phyloP scores from a whole-genome alignment of 2,888 invertebrate species.

The Apodemia zela region DNA sequence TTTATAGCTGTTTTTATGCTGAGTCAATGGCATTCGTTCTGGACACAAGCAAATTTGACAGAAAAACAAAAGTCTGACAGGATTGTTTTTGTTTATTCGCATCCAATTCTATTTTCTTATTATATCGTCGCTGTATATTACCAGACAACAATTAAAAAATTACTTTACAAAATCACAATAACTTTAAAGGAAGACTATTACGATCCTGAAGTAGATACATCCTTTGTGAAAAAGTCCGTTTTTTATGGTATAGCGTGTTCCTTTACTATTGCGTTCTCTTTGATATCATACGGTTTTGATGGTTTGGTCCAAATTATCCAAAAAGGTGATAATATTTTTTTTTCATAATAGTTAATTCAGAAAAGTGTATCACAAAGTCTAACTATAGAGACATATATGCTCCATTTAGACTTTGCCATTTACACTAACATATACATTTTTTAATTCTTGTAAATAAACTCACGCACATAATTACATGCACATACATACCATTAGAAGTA shows the following conservation, averaged over 20 bases:
- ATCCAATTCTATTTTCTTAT: constrained; percentile 39
- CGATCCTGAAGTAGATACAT: constrained; percentile 42
- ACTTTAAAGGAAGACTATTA: constrained; percentile 42
- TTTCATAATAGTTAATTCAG: too few relatives aligned
- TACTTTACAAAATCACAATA: constrained; percentile 39
- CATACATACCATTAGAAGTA: too few relatives aligned
- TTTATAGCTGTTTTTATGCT: constrained; percentile 35
- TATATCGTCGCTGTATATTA: constrained; percentile 34
- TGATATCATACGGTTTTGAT: constrained; percentile 38
- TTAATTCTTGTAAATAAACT: too few relatives aligned
- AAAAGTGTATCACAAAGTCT: too few relatives aligned
- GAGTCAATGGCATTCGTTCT: constrained; percentile 38
- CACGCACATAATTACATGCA: too few relatives aligned
- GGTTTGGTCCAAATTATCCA: constrained; percentile 33
- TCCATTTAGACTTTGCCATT: too few relatives aligned
- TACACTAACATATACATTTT: too few relatives aligned
- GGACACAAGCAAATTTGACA: constrained; percentile 37
- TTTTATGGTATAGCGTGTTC: constrained; percentile 36
- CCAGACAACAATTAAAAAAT: constrained; percentile 31
- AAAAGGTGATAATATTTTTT: constrained; percentile 26
- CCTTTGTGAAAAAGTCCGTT: constrained; percentile 43
- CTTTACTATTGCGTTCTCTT: constrained; percentile 23
- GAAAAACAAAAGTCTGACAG: constrained; percentile 38
- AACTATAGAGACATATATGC: too few relatives aligned
- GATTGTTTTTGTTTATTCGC: constrained; percentile 39